Base-by-base conservation (phyloP, 2,113 vertebrate genomes). In the Taurulus bubalis region DNA sequence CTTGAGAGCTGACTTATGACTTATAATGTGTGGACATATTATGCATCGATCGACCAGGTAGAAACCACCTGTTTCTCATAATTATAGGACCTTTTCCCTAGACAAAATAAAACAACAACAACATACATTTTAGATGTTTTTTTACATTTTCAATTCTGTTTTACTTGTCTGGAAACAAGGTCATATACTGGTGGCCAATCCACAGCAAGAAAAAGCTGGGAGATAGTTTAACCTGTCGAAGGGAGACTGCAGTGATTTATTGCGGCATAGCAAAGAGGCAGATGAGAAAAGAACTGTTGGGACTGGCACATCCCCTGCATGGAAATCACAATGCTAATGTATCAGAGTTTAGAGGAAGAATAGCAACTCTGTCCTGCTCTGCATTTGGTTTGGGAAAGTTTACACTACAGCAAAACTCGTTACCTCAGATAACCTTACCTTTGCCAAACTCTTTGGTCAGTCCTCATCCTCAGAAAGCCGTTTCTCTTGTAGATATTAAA, bases 1-100 rank as follows among this genome's bases (percentile, higher is more conserved):
- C 70, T n/a, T 53, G 15, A 71, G 45, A 80, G 30, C n/a, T 65
- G 40, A 76, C 66, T 83, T 83, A 34, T 55, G 68, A 71, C 75
- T 67, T 73, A 72, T 49, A 80, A n/a, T 70, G 63, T 75, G 38
- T 32, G 24, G 38, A 78, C 8, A 67, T 69, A 56, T 77, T 55
- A 62, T 26, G 12, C 34, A 60, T 12, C 47, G 63, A 73, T 3
- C 72, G 56, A 73, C 5, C 72, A 56, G 40, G 36, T 60, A 26
- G 28, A 74, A 69, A 70, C 34, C 45, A 55, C 15, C n/a, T 67
- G 11, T 55, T 75, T 38, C 38, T 47, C 30, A 51, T 42, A 26
- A 66, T n/a, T 65, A 71, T 9, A 34, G 51, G 15, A 26, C 15
- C 12, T 47, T 6, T 20, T 47, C n/a, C 42, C 28, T 24, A 40